These are phyloP conservation scores for Chrysina gloriosa DNA, from an alignment of 2,888 invertebrate species.

Conservation along the genomic window DNA sequence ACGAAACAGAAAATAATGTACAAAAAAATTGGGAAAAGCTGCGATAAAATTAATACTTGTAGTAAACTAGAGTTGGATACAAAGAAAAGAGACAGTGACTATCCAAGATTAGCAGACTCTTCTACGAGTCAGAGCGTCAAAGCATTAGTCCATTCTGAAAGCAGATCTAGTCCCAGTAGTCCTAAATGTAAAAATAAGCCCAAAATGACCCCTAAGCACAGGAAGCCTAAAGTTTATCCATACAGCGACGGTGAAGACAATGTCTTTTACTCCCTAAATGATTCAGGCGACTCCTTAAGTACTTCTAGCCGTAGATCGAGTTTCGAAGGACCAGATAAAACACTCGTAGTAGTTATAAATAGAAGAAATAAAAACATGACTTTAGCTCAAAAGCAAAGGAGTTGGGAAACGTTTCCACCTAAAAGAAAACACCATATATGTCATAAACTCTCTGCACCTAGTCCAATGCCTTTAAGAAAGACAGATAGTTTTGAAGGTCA, in stretches of 20 bases:
- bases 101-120: slow-evolving; percentile 70
- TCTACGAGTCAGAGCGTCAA: slow-evolving; percentile 66
- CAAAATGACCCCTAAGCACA: slow-evolving; percentile 52
- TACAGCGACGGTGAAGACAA: slow-evolving; percentile 70
- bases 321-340: slow-evolving; percentile 66
- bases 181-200: slow-evolving; percentile 62
- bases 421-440: slow-evolving; percentile 64
- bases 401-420: slow-evolving; percentile 74
- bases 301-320: slow-evolving; percentile 70
- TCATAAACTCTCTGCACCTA: slow-evolving; percentile 57
- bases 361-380: slow-evolving; percentile 61
- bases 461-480: slow-evolving; percentile 66
- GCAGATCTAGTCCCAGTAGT: slow-evolving; percentile 61
- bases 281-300: slow-evolving; percentile 70
- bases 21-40: slow-evolving; percentile 65
- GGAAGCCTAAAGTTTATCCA: slow-evolving; percentile 66
- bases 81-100: slow-evolving; percentile 65
- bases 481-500: slow-evolving; percentile 78
- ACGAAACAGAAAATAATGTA: slow-evolving; percentile 61
- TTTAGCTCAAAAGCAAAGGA: slow-evolving; percentile 71
- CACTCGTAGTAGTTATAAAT: slow-evolving; percentile 68
- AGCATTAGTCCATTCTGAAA: slow-evolving; percentile 66
- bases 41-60: slow-evolving; percentile 63
- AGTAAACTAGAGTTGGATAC: slow-evolving; percentile 53
- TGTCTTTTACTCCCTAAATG: slow-evolving; percentile 66